Conservation (phyloP, 53 echinoderm and acorn worm species). For the Luidia sarsii region DNA sequence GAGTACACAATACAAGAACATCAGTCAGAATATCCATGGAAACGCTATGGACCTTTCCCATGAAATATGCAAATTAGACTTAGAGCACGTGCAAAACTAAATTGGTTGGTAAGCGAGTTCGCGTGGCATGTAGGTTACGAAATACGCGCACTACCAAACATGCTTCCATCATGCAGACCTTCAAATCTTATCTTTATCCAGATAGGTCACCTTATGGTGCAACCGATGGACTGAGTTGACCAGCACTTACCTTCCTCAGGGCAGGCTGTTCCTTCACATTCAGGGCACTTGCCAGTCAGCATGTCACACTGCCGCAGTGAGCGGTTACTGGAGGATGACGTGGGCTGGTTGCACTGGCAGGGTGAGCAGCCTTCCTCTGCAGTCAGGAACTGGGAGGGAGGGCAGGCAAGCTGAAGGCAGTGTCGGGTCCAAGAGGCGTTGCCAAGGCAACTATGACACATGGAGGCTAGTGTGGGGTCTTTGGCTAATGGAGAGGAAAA, state of each 20-base stretch:
- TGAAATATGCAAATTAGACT: too few species aligned
- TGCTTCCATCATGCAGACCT: too few species aligned
- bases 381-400: conserved; percentile 4
- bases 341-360: conserved; percentile 15
- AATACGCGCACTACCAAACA: too few species aligned
- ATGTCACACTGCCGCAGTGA: conserved; percentile 28
- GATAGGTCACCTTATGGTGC: too few species aligned
- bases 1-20: too few species aligned
- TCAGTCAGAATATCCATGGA: too few species aligned
- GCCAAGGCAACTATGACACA: conserved; percentile 39
- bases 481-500: not conserved
- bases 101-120: too few species aligned
- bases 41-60: too few species aligned
- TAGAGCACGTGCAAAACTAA: too few species aligned
- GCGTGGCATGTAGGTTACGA: too few species aligned
- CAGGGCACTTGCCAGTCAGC: conserved; percentile 23
- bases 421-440: conserved; percentile 23
- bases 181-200: too few species aligned
- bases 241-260: conserved; percentile 8
- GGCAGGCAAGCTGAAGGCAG: conserved; percentile 5
- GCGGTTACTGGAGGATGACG: not conserved
- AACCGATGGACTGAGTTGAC: too few species aligned
- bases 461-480: conserved; percentile 12
- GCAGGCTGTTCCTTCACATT: conserved; percentile 30
- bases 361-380: conserved; percentile 19